phyloP scores from a whole-genome alignment of 2,888 invertebrate species.

The Zygogramma bicolorata region DNA sequence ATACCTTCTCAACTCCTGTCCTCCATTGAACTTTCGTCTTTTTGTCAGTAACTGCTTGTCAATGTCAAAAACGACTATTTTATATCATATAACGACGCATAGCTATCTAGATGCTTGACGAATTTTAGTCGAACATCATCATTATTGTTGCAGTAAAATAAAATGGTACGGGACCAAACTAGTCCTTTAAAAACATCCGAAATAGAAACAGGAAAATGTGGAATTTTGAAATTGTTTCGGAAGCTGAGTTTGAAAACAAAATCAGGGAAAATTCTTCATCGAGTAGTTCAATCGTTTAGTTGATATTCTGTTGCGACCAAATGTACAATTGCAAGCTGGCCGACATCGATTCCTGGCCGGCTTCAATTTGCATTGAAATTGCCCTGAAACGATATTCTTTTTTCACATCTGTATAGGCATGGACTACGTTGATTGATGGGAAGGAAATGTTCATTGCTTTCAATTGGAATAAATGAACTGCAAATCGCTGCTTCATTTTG shows the following conservation, averaged over 20 bases:
- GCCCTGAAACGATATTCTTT: too few relatives aligned
- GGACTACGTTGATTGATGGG: too few relatives aligned
- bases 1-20: background rate
- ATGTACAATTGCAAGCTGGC: too few relatives aligned
- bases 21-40: background rate
- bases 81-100: background rate
- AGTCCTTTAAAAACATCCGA: constrained; percentile 43
- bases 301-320: too few relatives aligned
- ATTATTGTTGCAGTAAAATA: constrained; percentile 8
- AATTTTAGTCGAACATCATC: background rate
- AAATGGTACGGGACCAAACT: constrained; percentile 53
- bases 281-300: background rate
- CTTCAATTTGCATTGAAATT: too few relatives aligned
- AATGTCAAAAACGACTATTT: background rate
- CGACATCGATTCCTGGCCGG: too few relatives aligned
- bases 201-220: background rate
- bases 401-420: too few relatives aligned
- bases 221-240: background rate
- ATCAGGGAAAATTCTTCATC: background rate
- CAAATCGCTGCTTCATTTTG: too few relatives aligned
- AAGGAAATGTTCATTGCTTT: too few relatives aligned
- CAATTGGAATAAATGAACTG: too few relatives aligned
- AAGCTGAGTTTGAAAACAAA: background rate
- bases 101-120: background rate
- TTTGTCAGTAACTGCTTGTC: background rate